Evolutionary conservation across 2,888 invertebrate genomes (phyloP).

Genomic region (Acanthococcus lagerstroemiae): DNA sequence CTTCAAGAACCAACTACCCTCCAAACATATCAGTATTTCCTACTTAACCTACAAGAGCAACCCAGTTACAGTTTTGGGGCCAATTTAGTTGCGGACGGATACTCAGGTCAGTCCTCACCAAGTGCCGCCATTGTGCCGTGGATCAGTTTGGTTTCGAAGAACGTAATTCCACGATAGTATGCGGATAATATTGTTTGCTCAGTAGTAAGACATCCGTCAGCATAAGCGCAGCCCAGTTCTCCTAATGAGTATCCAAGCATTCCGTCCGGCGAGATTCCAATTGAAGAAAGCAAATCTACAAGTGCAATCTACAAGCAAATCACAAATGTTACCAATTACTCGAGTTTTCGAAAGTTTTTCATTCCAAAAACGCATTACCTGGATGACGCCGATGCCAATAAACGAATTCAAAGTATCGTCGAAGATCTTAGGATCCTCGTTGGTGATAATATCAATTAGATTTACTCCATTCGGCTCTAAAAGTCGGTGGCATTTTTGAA

Average conservation of each 20-base stretch:
- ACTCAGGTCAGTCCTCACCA: conserved; percentile 50
- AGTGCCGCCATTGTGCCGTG: conserved; percentile 82
- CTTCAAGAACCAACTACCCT: no score
- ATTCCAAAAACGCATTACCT: conserved; percentile 44
- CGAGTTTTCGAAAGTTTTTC: no score
- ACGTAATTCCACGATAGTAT: conserved; percentile 70
- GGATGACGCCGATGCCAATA: conserved; percentile 60
- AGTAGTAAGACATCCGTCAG: no score
- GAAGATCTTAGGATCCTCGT: conserved; percentile 51
- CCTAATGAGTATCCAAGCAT: conserved; percentile 87
- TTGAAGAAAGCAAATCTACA: conserved; percentile 50
- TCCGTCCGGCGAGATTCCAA: conserved; percentile 58
- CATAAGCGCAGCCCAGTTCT: conserved; percentile 85
- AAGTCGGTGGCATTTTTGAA: conserved; percentile 49
- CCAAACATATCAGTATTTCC: no score
- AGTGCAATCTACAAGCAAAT: conserved; percentile 48
- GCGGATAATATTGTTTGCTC: conserved; percentile 72
- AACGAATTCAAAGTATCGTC: conserved; percentile 60
- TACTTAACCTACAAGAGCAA: no score
- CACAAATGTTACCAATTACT: no score
- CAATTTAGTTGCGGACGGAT: no score
- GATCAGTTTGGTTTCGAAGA: conserved; percentile 58
- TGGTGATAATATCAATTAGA: conserved; percentile 52
- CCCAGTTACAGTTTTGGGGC: no score
- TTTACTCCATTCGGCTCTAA: conserved; percentile 53